These are phyloP conservation scores for Drosophila prosaltans DNA, from an alignment of 1,140 invertebrate species.

Conservation along the genomic window DNA sequence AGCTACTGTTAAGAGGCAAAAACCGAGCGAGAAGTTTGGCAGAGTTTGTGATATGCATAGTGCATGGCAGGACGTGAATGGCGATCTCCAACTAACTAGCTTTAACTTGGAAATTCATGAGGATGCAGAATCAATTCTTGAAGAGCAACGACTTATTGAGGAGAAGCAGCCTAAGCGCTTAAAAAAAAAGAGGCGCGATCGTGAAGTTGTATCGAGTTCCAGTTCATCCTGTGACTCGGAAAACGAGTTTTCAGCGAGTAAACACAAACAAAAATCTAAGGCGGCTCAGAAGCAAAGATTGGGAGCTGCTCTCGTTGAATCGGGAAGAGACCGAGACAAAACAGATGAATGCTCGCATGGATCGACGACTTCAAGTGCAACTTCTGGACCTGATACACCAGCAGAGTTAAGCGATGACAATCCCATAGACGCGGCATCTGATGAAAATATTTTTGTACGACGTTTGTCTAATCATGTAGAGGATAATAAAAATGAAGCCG, in stretches of 20 bases:
- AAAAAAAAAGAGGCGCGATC: constrained; percentile 38
- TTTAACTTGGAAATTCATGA: constrained; percentile 34
- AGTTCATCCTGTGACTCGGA: constrained; percentile 65
- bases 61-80: constrained; percentile 80
- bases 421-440: constrained; percentile 83
- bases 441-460: background rate
- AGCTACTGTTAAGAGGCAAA: constrained; percentile 7
- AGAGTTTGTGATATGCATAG: constrained; percentile 79
- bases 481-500: background rate
- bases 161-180: constrained; percentile 24
- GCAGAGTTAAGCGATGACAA: constrained; percentile 86
- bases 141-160: background rate
- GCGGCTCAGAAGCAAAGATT: background rate
- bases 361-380: constrained; percentile 91
- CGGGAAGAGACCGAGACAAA: constrained; percentile 2
- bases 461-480: background rate
- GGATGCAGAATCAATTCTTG: constrained; percentile 8
- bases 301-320: background rate
- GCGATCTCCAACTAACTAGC: constrained; percentile 30
- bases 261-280: background rate
- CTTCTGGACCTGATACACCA: constrained; percentile 93
- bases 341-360: constrained; percentile 17
- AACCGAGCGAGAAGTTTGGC: constrained; percentile 45
- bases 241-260: constrained; percentile 43
- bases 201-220: constrained; percentile 44